Conservation (phyloP, 2,888 invertebrate species). For the Aporophyla nigra region DNA sequence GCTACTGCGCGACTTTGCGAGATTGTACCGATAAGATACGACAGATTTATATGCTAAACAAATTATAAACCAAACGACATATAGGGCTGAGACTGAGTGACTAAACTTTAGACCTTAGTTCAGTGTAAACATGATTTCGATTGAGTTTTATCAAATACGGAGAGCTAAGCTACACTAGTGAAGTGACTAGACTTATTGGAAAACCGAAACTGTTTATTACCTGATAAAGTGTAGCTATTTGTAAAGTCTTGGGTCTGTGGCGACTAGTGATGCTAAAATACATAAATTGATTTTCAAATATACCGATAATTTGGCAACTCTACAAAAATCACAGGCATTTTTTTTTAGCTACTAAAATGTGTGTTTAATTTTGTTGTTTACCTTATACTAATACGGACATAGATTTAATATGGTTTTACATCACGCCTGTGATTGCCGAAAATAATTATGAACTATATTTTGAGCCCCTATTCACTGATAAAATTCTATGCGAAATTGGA, state of each 20-base stretch:
- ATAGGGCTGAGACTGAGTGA: slow-evolving; percentile 54
- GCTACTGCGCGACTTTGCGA: slow-evolving; percentile 95
- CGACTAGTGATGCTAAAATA: slow-evolving; percentile 12
- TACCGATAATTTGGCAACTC: neutral
- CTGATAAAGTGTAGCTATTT: slow-evolving; percentile 55
- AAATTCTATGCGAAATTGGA: neutral
- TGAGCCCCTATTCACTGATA: neutral
- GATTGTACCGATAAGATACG: slow-evolving; percentile 94
- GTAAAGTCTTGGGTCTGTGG: slow-evolving; percentile 47
- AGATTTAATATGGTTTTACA: slow-evolving; percentile 39
- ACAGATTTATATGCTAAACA: slow-evolving; percentile 44
- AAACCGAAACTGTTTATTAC: slow-evolving; percentile 41
- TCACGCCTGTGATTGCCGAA: slow-evolving; percentile 47
- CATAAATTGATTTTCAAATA: neutral
- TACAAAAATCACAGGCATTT: slow-evolving; percentile 43
- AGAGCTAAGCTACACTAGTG: slow-evolving; percentile 47
- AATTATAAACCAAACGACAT: slow-evolving; percentile 50
- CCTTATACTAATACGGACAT: slow-evolving; percentile 58
- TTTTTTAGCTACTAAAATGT: slow-evolving; percentile 56
- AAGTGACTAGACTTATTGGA: slow-evolving; percentile 43
- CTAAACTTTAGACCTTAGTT: slow-evolving; percentile 39
- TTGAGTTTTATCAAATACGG: slow-evolving; percentile 56
- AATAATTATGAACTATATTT: neutral
- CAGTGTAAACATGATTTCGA: slow-evolving; percentile 46
- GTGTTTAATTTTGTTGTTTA: slow-evolving; percentile 45